Conservation (phyloP, 2,888 invertebrate genomes). For the Frankliniella intonsa region DNA sequence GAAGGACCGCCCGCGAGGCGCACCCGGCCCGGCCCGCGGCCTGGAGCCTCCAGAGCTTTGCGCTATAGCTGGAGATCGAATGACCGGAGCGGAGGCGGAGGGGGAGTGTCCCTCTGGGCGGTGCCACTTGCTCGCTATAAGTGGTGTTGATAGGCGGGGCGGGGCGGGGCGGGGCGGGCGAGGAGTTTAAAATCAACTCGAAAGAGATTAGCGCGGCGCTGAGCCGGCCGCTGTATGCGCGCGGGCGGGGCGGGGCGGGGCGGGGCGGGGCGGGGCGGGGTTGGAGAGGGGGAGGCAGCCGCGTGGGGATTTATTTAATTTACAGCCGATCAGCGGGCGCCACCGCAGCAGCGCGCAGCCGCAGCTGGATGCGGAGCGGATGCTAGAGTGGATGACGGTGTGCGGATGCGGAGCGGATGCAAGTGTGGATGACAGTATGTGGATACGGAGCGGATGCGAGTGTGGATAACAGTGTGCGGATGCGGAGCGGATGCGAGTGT, state of each 20-base stretch:
- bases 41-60: no score
- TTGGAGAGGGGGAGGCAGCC: neutral
- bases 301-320: constrained; percentile 14
- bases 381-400: no score
- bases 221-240: neutral
- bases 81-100: neutral
- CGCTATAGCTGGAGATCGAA: neutral
- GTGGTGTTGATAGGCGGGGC: constrained; percentile 1
- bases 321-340: neutral
- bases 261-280: neutral
- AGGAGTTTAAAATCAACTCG: constrained; percentile 20
- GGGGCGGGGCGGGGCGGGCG: neutral
- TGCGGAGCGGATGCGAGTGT: no score
- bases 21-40: no score
- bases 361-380: no score
- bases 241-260: neutral
- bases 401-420: no score
- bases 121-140: constrained; percentile 6
- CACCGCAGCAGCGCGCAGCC: no score
- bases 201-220: constrained; percentile 11
- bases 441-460: no score
- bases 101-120: neutral
- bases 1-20: no score
- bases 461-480: no score
- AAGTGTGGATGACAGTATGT: no score